Evolutionary conservation across 2,888 invertebrate genomes (phyloP).

Genomic region (Orthosia cruda): DNA sequence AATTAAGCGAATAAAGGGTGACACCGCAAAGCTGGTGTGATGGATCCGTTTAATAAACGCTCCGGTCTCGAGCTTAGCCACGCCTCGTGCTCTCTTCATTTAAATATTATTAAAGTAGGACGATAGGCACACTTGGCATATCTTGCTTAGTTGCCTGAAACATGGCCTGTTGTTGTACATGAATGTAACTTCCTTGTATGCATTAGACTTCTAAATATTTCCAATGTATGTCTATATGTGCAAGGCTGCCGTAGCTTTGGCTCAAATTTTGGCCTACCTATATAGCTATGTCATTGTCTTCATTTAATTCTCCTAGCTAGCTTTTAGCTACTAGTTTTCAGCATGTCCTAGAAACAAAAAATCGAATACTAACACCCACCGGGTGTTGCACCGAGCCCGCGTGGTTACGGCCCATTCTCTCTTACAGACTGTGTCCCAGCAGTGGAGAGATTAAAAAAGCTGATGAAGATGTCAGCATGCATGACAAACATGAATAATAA

Average conservation of each 20-base stretch:
- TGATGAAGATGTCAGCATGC: too few relatives aligned
- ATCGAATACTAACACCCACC: too few relatives aligned
- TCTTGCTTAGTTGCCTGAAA: not conserved
- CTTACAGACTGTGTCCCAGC: too few relatives aligned
- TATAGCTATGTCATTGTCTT: too few relatives aligned
- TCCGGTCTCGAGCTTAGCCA: conserved; percentile 76
- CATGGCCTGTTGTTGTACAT: not conserved
- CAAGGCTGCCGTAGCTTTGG: too few relatives aligned
- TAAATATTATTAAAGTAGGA: conserved; percentile 72
- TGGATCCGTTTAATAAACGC: conserved; percentile 90
- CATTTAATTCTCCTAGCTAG: too few relatives aligned
- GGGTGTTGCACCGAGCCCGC: too few relatives aligned
- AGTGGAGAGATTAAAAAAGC: too few relatives aligned
- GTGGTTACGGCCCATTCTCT: too few relatives aligned
- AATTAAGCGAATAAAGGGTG: conserved; percentile 90
- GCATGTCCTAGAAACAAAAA: too few relatives aligned
- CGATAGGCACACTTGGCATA: conserved; percentile 12
- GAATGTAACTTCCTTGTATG: not conserved
- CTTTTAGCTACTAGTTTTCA: too few relatives aligned
- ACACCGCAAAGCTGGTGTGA: conserved; percentile 90
- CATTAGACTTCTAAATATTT: not conserved
- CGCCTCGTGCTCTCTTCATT: conserved; percentile 75
- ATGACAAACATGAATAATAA: not conserved
- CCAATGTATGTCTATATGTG: not conserved
- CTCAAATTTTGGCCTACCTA: too few relatives aligned